phyloP scores from a whole-genome alignment of 1,140 invertebrate species.

The Drosophila eugracilis region DNA sequence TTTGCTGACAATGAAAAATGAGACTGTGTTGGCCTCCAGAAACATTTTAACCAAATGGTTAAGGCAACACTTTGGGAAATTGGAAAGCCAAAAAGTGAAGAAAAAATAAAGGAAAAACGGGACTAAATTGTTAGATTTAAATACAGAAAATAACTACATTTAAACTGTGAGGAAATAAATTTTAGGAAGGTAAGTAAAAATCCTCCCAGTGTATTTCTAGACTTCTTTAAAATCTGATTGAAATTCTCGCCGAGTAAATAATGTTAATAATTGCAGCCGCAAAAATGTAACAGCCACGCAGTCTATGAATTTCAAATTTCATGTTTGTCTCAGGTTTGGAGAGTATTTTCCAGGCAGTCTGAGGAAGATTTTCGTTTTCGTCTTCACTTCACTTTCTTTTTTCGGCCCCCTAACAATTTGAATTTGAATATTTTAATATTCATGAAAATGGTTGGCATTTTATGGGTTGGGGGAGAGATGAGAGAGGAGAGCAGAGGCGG shows the following conservation, averaged over 20 bases:
- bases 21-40: background rate
- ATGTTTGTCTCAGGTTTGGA: constrained; percentile 3
- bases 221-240: constrained; percentile 41
- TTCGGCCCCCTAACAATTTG: constrained; percentile 50
- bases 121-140: background rate
- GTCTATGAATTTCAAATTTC: constrained; percentile 76
- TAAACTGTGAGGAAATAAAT: no score
- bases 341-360: constrained; percentile 20
- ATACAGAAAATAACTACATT: no score
- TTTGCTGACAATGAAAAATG: constrained; percentile 64
- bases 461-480: no score
- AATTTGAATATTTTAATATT: constrained; percentile 83
- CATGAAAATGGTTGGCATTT: constrained; percentile 67
- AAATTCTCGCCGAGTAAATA: constrained; percentile 58
- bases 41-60: constrained; percentile 11
- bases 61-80: background rate
- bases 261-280: constrained; percentile 59
- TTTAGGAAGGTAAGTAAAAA: no score
- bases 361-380: background rate
- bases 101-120: background rate
- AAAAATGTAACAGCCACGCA: constrained; percentile 9
- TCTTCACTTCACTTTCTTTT: background rate
- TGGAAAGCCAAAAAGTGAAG: background rate
- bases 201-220: background rate
- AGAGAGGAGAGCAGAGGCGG: no score